phyloP scores from a whole-genome alignment of 2,113 vertebrate genomes.

The Scomber colias region DNA sequence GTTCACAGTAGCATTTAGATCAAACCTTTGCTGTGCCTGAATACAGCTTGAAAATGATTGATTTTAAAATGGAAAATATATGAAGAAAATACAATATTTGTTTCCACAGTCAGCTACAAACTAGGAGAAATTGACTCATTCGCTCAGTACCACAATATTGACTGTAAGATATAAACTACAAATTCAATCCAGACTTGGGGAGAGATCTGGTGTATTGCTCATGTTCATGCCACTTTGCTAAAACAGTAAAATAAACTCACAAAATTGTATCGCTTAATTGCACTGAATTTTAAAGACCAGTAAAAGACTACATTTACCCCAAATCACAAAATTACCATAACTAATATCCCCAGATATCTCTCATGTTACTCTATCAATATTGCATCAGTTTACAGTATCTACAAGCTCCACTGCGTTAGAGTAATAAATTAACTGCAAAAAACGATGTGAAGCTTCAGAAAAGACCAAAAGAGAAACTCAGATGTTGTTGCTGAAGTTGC shows the following conservation, averaged over 20 bases:
- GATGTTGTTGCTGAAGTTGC: constrained; percentile 41
- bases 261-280: constrained; percentile 6
- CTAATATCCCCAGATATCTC: constrained; percentile 10
- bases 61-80: too few relatives aligned
- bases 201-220: not conserved
- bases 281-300: constrained; percentile 13
- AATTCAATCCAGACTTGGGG: not conserved
- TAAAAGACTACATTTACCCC: not conserved
- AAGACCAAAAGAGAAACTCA: constrained; percentile 31
- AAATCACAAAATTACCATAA: constrained; percentile 5
- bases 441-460: constrained; percentile 6
- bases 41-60: too few relatives aligned
- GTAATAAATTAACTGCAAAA: constrained; percentile 34
- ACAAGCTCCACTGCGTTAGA: constrained; percentile 13
- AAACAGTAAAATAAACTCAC: not conserved
- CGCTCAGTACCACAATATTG: not conserved
- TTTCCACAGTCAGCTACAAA: not conserved
- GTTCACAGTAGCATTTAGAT: too few relatives aligned
- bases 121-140: not conserved
- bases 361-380: constrained; percentile 37
- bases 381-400: constrained; percentile 39
- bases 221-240: not conserved
- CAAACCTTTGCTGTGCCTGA: too few relatives aligned
- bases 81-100: not conserved
- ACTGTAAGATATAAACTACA: too few relatives aligned